phyloP scores from a whole-genome alignment of 2,888 invertebrate genomes.

The Erpobdella octoculata region DNA sequence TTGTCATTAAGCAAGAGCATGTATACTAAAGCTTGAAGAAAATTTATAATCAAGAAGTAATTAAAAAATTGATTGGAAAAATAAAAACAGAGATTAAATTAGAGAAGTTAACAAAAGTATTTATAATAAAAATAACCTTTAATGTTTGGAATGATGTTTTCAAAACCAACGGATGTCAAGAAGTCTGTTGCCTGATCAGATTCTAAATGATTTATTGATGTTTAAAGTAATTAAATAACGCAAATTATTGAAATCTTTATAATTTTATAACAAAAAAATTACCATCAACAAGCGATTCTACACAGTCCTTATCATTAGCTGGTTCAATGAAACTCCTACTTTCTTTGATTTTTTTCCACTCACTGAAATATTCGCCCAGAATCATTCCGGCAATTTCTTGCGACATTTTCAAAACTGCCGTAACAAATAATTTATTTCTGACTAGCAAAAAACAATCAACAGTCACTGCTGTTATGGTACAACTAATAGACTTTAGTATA shows the following conservation, averaged over 20 bases:
- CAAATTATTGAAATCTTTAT: background rate
- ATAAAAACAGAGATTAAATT: too few relatives aligned
- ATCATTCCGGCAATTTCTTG: background rate
- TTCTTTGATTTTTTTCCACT: constrained; percentile 11
- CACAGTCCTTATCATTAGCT: constrained; percentile 9
- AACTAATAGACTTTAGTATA: too few relatives aligned
- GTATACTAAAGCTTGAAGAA: too few relatives aligned
- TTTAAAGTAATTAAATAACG: background rate
- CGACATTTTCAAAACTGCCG: too few relatives aligned
- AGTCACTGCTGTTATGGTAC: too few relatives aligned
- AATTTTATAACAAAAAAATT: background rate
- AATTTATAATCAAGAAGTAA: background rate
- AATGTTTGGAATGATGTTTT: constrained; percentile 7
- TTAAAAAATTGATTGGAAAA: too few relatives aligned
- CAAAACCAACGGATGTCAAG: constrained; percentile 12
- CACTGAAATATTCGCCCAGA: constrained; percentile 3
- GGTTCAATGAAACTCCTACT: background rate
- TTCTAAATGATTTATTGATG: background rate
- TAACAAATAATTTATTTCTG: too few relatives aligned
- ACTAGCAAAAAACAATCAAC: too few relatives aligned
- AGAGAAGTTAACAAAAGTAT: too few relatives aligned
- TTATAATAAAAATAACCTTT: background rate
- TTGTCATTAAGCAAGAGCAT: too few relatives aligned
- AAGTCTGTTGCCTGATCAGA: constrained; percentile 19
- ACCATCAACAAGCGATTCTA: constrained; percentile 11